A percentile compares a stretch with the other conserved stretches of the same genome.
Conservation (phyloP, 2,888 invertebrate species). For the Hololepta plana region DNA sequence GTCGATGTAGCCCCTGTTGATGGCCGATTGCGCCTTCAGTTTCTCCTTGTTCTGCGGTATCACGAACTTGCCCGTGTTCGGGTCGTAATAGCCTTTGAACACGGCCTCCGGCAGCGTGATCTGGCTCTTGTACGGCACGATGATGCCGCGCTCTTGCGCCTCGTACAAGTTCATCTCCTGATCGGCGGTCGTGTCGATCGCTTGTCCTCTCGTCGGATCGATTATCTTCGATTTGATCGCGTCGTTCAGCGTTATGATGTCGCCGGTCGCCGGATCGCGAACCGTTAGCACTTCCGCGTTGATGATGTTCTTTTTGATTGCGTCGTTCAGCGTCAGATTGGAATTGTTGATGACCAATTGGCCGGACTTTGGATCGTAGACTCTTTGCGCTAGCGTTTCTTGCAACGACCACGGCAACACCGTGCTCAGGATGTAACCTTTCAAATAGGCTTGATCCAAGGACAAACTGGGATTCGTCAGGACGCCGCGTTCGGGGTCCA, state of each 20-base stretch:
- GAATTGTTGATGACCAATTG: constrained; percentile 50
- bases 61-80: constrained; percentile 63
- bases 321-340: constrained; percentile 51
- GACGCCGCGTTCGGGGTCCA: constrained; percentile 52
- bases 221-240: constrained; percentile 61
- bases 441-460: constrained; percentile 61
- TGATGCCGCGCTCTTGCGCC: constrained; percentile 65
- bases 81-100: constrained; percentile 82
- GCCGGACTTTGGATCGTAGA: constrained; percentile 59
- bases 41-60: constrained; percentile 65
- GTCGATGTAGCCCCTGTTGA: constrained; percentile 69
- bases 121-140: constrained; percentile 66
- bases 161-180: constrained; percentile 62
- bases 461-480: constrained; percentile 51
- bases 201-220: constrained; percentile 63
- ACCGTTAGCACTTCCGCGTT: constrained; percentile 61
- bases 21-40: constrained; percentile 64
- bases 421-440: constrained; percentile 63
- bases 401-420: constrained; percentile 66
- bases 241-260: constrained; percentile 62
- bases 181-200: constrained; percentile 55
- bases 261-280: constrained; percentile 60
- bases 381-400: constrained; percentile 63
- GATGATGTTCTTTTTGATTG: constrained; percentile 55
- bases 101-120: constrained; percentile 77